Conservation (phyloP, 37 sponge, comb jelly and placozoan genomes). For the Halichondria panicea region DNA sequence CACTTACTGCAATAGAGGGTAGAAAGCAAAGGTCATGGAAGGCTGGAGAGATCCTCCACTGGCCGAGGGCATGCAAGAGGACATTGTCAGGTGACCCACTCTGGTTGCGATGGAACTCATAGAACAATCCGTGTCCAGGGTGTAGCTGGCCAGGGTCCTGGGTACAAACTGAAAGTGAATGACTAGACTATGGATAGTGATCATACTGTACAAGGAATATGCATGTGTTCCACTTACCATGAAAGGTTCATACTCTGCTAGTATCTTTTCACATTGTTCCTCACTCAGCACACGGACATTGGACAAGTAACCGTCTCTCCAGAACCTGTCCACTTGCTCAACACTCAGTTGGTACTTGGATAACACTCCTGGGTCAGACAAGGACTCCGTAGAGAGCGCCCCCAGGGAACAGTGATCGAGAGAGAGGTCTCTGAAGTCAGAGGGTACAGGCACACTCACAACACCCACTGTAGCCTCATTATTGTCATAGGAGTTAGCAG, state of each 20-base stretch:
- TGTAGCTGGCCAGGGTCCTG: slow-evolving; percentile 51
- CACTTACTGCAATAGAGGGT: slow-evolving; percentile 58
- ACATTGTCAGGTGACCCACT: slow-evolving; percentile 63
- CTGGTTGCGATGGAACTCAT: slow-evolving; percentile 75
- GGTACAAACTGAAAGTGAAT: background rate
- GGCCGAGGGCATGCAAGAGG: slow-evolving; percentile 66
- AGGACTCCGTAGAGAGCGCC: slow-evolving; percentile 2
- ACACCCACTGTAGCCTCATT: slow-evolving; percentile 26
- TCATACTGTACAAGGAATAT: too few relatives aligned
- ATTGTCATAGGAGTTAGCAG: too few relatives aligned
- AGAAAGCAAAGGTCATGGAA: slow-evolving; percentile 77
- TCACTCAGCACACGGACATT: slow-evolving; percentile 48
- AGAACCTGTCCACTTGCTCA: slow-evolving; percentile 57
- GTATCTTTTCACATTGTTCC: slow-evolving; percentile 56
- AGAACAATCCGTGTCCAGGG: slow-evolving; percentile 68
- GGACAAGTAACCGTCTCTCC: slow-evolving; percentile 58
- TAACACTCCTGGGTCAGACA: slow-evolving; percentile 32
- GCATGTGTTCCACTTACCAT: slow-evolving; percentile 30
- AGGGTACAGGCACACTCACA: slow-evolving; percentile 23
- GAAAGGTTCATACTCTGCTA: slow-evolving; percentile 56
- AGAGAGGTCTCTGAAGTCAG: slow-evolving; percentile 46
- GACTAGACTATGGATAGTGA: background rate
- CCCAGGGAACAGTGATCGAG: slow-evolving; percentile 43
- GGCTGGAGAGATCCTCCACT: slow-evolving; percentile 66
- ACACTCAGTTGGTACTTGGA: slow-evolving; percentile 15